Evolutionary conservation across 2,888 invertebrate species (phyloP).

Genomic region (Vandiemenella viatica): DNA sequence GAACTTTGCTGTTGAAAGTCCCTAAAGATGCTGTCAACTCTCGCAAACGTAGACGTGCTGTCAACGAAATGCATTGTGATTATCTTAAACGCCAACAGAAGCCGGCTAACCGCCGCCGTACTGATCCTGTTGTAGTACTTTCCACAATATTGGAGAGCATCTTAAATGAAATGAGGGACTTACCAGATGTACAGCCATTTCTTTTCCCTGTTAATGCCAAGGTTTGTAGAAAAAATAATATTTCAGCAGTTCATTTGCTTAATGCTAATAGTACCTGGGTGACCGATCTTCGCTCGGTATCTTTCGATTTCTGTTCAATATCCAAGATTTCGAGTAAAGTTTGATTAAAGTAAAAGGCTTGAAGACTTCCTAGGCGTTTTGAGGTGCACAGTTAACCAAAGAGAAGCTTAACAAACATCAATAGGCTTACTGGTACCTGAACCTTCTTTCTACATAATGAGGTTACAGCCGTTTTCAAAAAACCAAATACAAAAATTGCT

Average conservation of each 20-base stretch:
- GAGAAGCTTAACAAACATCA: too few relatives aligned
- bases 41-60: conserved; percentile 46
- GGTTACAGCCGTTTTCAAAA: too few relatives aligned
- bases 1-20: conserved; percentile 59
- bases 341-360: too few relatives aligned
- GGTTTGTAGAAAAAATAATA: conserved; percentile 29
- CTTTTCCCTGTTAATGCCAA: conserved; percentile 88
- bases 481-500: too few relatives aligned
- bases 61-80: conserved; percentile 66
- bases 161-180: conserved; percentile 77
- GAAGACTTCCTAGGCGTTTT: too few relatives aligned
- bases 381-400: too few relatives aligned
- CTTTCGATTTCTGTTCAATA: too few relatives aligned
- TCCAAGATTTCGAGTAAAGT: too few relatives aligned
- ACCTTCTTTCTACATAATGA: too few relatives aligned
- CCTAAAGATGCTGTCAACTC: conserved; percentile 55
- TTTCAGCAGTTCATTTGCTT: background rate
- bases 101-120: conserved; percentile 78
- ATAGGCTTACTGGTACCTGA: too few relatives aligned
- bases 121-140: conserved; percentile 91
- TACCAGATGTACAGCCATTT: conserved; percentile 87
- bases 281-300: too few relatives aligned
- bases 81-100: conserved; percentile 70
- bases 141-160: conserved; percentile 84
- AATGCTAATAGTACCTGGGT: too few relatives aligned